Base-by-base conservation (phyloP, 2,113 vertebrate species). In the Eolophus roseicapilla region DNA sequence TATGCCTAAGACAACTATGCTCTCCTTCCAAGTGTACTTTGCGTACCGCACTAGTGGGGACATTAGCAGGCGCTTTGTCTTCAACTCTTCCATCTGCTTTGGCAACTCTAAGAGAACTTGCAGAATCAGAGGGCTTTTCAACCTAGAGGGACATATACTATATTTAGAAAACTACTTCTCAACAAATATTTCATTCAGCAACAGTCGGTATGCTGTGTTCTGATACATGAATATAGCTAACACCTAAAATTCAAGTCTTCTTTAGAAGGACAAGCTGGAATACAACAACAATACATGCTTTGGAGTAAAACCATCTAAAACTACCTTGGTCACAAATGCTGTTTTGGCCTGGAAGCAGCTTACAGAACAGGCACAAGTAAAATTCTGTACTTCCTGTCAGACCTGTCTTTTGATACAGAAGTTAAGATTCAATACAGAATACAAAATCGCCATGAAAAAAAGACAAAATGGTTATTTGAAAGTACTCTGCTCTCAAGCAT, bases 41-140 rank as follows among this genome's bases (percentile, higher is more conserved):
- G 95, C 98, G n/a, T 98, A 99, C 99, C 96, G 98, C 98, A 97
- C 98, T 99, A 95, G 98, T 96, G 62, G 98, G 97, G 57, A 98
- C 97, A 64, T 92, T 97, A 92, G 98, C 95, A 91, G 98, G 85
- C 75, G 97, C 91, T 96, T 99, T 98, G 50, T 99, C 99, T 65
- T 99, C 99, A 53, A 95, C 96, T 97, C 98, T 99, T 95, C 98
- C 98, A 21, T 99, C 99, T 83, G 98, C 98, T 98, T 99, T 99
- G 78, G 98, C 98, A 90, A 98, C 98, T 98, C 99, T 98, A 92
- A 99, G 97, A 94, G 98, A 98, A 80, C 97, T 98, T 63, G 98
- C 95, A 64, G 98, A 97, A 96, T 99, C 99, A 49, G 98, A 93
- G 12, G 98, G 37, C 95, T 99, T 99, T 86, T 99, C 99, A 92